Base-by-base conservation (phyloP, 2,888 invertebrate genomes). In the Ceramica pisi region DNA sequence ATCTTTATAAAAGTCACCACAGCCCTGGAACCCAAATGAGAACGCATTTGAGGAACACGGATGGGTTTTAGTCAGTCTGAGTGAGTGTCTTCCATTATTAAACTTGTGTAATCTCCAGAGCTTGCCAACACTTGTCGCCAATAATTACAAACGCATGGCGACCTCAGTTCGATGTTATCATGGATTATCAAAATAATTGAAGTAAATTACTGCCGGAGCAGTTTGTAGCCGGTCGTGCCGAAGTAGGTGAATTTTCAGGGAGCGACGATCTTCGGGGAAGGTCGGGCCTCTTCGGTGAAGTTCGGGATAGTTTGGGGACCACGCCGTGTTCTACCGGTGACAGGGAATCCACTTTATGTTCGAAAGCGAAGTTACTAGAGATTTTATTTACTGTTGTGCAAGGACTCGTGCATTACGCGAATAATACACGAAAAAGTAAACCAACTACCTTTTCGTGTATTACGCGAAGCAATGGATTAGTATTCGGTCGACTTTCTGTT, bases 131-230 rank as follows among this genome's bases (percentile, higher is more conserved):
- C 14, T 19, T 68, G 67, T 83, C 71, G 44, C 21, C 1, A 23
- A 23, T 16, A 68, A 48, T 26, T 12, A 10, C 8, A 48, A 70
- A 76, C 4, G 6, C 21, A 41, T 70, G 21, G 71, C n/a, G n/a
- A 73, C 60, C 65, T 48, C 65, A 67, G 66, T 51, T 56, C 21
- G 83, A 83, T 81, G 41, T 53, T 80, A 87, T 87, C 86, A 78
- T 68, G 59, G 73, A 69, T 82, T 79, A 85, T 87, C 77, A 82
- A 84, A 86, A 84, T 90, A 87, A 90, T 90, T 88, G 88, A 86
- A 82, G 81, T 56, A 86, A 89, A 89, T 89, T 90, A 83, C 86
- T 79, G 76, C 79, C 64, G 75, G 16, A 62, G 57, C 73, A 61
- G 80, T 73, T 75, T 75, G 75, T 67, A 50, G 61, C 48, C 67